phyloP scores from a whole-genome alignment of 2,888 invertebrate species.

The Leptinotarsa peninsularis region DNA sequence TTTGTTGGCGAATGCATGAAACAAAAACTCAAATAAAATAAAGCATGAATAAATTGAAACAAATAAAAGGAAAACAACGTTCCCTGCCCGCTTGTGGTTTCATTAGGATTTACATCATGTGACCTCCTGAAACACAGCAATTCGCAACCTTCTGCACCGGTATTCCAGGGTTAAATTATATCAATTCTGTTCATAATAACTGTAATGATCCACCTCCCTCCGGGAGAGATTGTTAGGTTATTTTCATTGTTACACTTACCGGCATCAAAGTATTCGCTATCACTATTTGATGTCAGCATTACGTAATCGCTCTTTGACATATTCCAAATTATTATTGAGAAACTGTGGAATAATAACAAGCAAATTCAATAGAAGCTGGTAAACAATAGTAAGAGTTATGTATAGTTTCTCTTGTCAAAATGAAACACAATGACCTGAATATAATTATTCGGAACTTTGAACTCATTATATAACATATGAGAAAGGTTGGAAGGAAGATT shows the following conservation, averaged over 20 bases:
- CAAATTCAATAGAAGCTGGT: too few species aligned
- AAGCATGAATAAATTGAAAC: too few species aligned
- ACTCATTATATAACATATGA: too few species aligned
- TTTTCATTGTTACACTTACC: conserved; percentile 6
- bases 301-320: background rate
- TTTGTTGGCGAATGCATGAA: background rate
- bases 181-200: conserved; percentile 15
- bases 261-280: background rate
- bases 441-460: too few species aligned
- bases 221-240: conserved; percentile 7
- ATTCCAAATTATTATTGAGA: too few species aligned
- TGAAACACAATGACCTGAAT: too few species aligned
- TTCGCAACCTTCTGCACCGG: conserved; percentile 10
- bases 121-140: conserved; percentile 8
- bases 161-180: conserved; percentile 14
- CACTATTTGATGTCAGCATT: background rate
- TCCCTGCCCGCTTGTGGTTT: background rate
- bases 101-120: background rate
- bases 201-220: background rate
- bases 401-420: too few species aligned
- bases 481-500: too few species aligned
- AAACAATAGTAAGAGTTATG: too few species aligned
- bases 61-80: background rate
- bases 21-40: background rate
- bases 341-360: too few species aligned